Percentiles rank a stretch among this genome's conserved stretches.
These are phyloP conservation scores for Pimpla rufipes DNA, from an alignment of 2,888 invertebrate species.

Conservation along the genomic window DNA sequence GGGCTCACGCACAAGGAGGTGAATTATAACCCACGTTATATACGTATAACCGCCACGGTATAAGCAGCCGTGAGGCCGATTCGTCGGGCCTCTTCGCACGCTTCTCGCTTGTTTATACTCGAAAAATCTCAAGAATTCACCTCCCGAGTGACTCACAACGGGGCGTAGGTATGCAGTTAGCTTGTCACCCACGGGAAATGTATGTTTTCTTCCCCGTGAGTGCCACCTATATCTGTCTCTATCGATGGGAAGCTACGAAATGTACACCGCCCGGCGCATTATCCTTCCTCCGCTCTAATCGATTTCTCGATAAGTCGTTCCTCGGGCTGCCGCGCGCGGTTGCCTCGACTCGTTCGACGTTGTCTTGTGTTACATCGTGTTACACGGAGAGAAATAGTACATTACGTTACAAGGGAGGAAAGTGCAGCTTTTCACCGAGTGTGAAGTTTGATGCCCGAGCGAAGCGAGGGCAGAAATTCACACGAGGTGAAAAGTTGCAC, in stretches of 20 bases:
- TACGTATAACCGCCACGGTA: neutral
- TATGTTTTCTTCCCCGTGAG: conserved; percentile 5
- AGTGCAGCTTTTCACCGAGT: no score
- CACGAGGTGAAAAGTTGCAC: no score
- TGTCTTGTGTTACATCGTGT: neutral
- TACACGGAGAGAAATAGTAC: neutral
- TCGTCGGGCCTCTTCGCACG: conserved; percentile 27
- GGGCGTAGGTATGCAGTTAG: conserved; percentile 19
- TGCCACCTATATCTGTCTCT: conserved; percentile 8
- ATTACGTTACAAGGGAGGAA: no score
- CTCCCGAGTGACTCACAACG: conserved; percentile 20
- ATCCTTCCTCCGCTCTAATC: neutral
- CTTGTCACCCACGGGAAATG: conserved; percentile 6
- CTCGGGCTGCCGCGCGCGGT: neutral
- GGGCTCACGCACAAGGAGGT: neutral
- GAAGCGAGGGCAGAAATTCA: no score
- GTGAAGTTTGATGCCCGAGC: no score
- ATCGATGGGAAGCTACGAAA: conserved; percentile 7
- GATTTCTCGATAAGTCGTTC: conserved; percentile 8
- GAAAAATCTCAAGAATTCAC: conserved; percentile 22
- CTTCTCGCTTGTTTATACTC: conserved; percentile 16
- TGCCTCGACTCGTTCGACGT: neutral
- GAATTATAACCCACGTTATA: neutral
- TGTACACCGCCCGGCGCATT: conserved; percentile 7
- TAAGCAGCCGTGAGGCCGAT: conserved; percentile 28